Base-by-base conservation (phyloP, 2,113 vertebrate species). In the Hystrix brachyura region DNA sequence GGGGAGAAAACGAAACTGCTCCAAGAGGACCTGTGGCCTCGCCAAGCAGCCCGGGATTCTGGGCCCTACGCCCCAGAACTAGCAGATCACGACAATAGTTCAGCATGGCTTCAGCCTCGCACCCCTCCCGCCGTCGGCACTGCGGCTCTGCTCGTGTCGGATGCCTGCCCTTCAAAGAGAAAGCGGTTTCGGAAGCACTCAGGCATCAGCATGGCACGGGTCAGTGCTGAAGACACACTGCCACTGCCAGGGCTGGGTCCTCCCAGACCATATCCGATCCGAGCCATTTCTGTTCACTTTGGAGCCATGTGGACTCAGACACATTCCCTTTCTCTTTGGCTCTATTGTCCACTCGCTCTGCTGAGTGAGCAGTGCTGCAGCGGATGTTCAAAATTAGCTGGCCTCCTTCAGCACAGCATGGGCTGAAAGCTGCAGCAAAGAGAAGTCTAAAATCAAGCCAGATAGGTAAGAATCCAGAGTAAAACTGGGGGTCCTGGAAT, bases 71-170 rank as follows among this genome's bases (percentile, higher is more conserved):
- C 5, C 85, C 48, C 23, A 7, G 65, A 59, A n/a, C 1, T 25
- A 46, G n/a, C 27, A 48, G 5, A 0, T 1, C 21, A 7, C 0
- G 34, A 27, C 1, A 1, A 7, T 2, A 32, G 57, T 7, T 34
- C 51, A 12, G 67, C n/a, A 7, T 21, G 0, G 27, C 53, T 27
- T 7, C n/a, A 18, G 74, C 82, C 25, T 11, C 6, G 0, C 3
- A 15, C 1, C 69, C 48, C 34, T 64, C 46, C 27, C 0, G 13
- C 25, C 15, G 38, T 51, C 18, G 32, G 17, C 62, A 6, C 19
- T 23, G 19, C 1, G 7, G 53, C 69, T 78, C 3, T 43, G 62
- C 74, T 76, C 0, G 1, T 72, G 79, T 21, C 11, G 0, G 79
- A 25, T 5, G 65, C 72, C 46, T 3, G 76, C 76, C 85, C 90